Percentiles rank a stretch among this genome's conserved stretches.
Evolutionary conservation across 2,888 invertebrate species (phyloP).

Genomic region (Napeogenes sylphis): DNA sequence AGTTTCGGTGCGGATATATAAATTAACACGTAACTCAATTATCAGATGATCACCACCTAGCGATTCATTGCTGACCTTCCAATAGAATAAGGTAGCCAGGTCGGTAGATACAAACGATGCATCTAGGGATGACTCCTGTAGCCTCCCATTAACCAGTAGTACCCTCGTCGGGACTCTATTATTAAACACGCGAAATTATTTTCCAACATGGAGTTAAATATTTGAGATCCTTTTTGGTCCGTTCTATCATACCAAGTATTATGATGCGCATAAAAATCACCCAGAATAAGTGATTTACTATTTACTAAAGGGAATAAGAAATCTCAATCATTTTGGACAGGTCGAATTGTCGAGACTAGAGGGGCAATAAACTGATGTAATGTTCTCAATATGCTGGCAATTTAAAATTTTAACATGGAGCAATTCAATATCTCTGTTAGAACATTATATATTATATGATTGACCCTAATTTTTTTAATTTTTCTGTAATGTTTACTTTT

Average conservation of each 20-base stretch:
- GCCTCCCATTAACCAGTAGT: conserved; percentile 21
- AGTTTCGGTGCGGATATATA: background rate
- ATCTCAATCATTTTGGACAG: background rate
- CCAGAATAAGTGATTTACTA: no score
- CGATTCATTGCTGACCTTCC: conserved; percentile 26
- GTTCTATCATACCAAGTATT: no score
- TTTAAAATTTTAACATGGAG: conserved; percentile 30
- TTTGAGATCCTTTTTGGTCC: conserved; percentile 24
- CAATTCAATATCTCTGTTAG: conserved; percentile 25
- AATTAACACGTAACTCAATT: conserved; percentile 19
- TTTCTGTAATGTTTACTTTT: no score
- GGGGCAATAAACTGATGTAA: conserved; percentile 35
- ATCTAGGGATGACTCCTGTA: conserved; percentile 34
- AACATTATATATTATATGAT: conserved; percentile 11
- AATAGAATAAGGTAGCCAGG: conserved; percentile 23
- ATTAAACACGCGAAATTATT: conserved; percentile 24
- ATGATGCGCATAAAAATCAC: no score
- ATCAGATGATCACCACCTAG: conserved; percentile 31
- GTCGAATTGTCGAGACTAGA: conserved; percentile 1
- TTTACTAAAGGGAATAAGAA: background rate
- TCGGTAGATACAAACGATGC: conserved; percentile 25
- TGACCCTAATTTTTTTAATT: no score
- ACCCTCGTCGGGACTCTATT: conserved; percentile 27
- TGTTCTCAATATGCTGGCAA: conserved; percentile 28
- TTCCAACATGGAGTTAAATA: conserved; percentile 30